Conservation (phyloP, 2,113 vertebrate genomes). For the Mobula hypostoma region DNA sequence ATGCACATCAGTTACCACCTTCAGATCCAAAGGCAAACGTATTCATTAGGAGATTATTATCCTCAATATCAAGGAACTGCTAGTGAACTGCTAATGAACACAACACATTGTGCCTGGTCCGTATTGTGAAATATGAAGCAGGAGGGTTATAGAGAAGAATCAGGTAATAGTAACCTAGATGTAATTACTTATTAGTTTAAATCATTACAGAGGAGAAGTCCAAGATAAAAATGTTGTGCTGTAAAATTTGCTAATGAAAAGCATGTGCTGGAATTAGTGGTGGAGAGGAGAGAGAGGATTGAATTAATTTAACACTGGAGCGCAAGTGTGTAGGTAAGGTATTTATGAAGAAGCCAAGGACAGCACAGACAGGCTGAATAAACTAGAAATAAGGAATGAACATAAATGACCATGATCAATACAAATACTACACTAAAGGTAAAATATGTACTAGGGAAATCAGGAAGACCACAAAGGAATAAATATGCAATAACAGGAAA, state of each 20-base stretch:
- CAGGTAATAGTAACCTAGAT: not conserved
- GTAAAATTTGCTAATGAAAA: not conserved
- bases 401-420: not conserved
- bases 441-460: not conserved
- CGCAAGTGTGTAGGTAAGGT: not conserved
- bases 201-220: not conserved
- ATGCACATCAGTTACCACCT: too few species aligned
- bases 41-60: too few species aligned
- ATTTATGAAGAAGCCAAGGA: not conserved
- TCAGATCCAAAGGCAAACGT: too few species aligned
- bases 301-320: not conserved
- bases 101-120: not conserved
- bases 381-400: not conserved
- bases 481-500: not conserved
- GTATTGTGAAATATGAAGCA: not conserved
- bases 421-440: not conserved
- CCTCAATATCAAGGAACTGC: too few species aligned
- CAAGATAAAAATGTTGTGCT: constrained; percentile 6
- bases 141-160: not conserved
- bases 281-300: not conserved
- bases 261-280: too few species aligned
- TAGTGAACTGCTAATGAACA: too few species aligned
- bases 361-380: not conserved
- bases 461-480: not conserved
- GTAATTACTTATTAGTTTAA: not conserved